A percentile compares a stretch with the other conserved stretches of the same genome.
Evolutionary conservation across 2,797 vertebrate genomes (phyloP).

Genomic region (Falco concolor): DNA sequence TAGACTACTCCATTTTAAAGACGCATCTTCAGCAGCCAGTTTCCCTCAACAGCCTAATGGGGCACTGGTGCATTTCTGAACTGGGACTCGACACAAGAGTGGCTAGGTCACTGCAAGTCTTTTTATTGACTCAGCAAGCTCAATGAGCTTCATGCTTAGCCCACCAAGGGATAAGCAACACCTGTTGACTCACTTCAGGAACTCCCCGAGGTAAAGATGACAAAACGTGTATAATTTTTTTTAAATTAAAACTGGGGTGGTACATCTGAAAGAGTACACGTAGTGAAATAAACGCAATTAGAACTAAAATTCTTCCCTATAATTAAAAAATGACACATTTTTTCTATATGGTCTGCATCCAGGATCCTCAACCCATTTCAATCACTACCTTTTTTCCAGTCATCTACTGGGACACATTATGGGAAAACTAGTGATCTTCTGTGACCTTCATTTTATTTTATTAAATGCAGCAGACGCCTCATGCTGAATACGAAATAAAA

Average conservation of each 20-base stretch:
- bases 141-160: not conserved
- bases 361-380: slow-evolving; percentile 48
- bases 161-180: not conserved
- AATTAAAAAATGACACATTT: slow-evolving; percentile 17
- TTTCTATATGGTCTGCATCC: not conserved
- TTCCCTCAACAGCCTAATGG: not conserved
- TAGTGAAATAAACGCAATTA: slow-evolving; percentile 12
- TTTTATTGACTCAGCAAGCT: not conserved
- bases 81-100: not conserved
- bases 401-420: slow-evolving; percentile 16
- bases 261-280: not conserved
- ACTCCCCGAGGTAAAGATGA: not conserved
- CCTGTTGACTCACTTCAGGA: not conserved
- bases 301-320: not conserved
- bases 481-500: slow-evolving; percentile 62
- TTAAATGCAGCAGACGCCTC: slow-evolving; percentile 70
- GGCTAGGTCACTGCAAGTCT: not conserved
- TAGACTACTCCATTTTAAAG: slow-evolving; percentile 27
- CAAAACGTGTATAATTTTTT: not conserved
- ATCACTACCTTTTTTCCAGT: slow-evolving; percentile 61
- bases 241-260: not conserved
- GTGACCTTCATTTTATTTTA: slow-evolving; percentile 67
- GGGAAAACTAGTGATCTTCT: slow-evolving; percentile 45
- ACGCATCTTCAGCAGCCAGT: not conserved
- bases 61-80: not conserved